These are phyloP conservation scores for Plemyria rubiginata DNA, from an alignment of 2,888 invertebrate species.

Conservation along the genomic window DNA sequence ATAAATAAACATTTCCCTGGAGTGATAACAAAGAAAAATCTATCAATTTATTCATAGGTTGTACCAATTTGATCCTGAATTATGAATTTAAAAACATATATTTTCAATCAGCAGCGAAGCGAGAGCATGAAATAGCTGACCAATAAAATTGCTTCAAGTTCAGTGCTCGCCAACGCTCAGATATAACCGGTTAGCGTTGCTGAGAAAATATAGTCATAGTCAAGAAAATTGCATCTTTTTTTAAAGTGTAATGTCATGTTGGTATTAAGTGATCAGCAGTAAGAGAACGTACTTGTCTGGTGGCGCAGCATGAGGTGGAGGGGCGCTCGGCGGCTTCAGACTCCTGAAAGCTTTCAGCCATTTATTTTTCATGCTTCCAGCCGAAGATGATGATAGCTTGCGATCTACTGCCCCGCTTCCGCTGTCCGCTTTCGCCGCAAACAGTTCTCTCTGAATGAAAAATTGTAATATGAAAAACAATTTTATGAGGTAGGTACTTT, in stretches of 20 bases:
- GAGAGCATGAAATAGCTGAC: neutral
- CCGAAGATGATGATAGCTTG: constrained; percentile 93
- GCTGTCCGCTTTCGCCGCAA: constrained; percentile 90
- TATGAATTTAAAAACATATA: neutral
- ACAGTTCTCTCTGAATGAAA: constrained; percentile 92
- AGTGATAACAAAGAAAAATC: constrained; percentile 1
- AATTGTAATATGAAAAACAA: constrained; percentile 21
- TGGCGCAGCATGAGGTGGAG: constrained; percentile 75
- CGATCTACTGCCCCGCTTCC: constrained; percentile 89
- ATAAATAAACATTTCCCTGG: constrained; percentile 14
- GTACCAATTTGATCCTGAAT: neutral
- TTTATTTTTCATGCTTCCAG: constrained; percentile 97
- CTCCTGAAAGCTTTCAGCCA: constrained; percentile 99
- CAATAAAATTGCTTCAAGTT: neutral
- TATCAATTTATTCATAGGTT: constrained; percentile 16
- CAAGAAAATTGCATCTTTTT: neutral
- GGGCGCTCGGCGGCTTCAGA: constrained; percentile 91
- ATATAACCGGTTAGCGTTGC: neutral
- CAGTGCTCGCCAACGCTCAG: neutral
- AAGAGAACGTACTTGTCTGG: constrained; percentile 72
- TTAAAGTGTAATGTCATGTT: constrained; percentile 3
- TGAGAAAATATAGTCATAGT: neutral
- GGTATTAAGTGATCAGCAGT: neutral
- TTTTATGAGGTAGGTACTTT: neutral
- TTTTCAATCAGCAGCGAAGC: neutral